Base-by-base conservation (phyloP, 1,140 invertebrate genomes). In the Macrotrachela quadricornifera region DNA sequence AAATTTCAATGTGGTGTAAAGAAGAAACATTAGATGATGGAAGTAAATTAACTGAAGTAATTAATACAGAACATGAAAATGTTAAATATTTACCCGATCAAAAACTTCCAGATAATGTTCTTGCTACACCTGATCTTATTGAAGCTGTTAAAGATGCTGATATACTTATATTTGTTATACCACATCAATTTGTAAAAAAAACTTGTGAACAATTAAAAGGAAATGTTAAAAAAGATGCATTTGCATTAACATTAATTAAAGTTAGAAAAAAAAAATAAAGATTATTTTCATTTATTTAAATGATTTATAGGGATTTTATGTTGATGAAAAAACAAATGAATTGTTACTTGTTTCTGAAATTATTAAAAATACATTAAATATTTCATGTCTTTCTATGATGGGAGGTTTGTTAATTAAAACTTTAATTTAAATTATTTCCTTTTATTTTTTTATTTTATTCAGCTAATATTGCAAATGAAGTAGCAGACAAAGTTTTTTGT, bases 61-160 rank as follows among this genome's bases (percentile, higher is more conserved):
- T 99, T 59, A 99, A 99, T 72, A 80, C 81, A 62, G 79, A 84
- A 1, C 92, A 99, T 70, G 91, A 95, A 71, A 99, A 99, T 75
- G 80, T 95, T 6, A 97, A 97, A 73, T 99, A 99, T 73, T 75
- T 99, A 56, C 90, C 90, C 13, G 90, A 87, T 41, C 82, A 88
- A 63, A 85, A 81, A 69, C 69, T 96, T 42, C 90, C 87, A 40
- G 57, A 64, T 10, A 75, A 73, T 65, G 68, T 75, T 50, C 75
- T 94, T 47, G 92, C 92, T 40, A 76, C 91, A 41, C 83, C 92
- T 6, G 87, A 95, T 71, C 75, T 94, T 12, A 75, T 83, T 12
- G 81, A 92, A 55, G 80, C 87, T 53, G 83, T 82, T 1, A 79
- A 82, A 62, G 82, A 87, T 65, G 86, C 90, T 2, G 91, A 97